These are phyloP conservation scores for Sebastes nivosus DNA, from an alignment of 2,797 vertebrate species.

Conservation along the genomic window DNA sequence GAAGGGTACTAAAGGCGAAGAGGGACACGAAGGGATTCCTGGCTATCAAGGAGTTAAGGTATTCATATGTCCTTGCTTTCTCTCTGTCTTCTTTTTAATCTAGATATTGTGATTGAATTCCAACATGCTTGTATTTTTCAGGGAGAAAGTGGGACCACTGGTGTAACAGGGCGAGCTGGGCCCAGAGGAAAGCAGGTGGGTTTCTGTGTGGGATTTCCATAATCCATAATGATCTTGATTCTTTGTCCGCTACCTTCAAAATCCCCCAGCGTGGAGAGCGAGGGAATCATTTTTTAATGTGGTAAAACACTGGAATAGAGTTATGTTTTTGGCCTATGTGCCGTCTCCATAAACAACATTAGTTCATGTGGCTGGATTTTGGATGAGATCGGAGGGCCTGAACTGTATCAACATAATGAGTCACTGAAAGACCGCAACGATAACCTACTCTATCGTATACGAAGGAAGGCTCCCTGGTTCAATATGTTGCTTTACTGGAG, in stretches of 20 bases:
- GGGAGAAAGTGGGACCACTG: constrained; percentile 77
- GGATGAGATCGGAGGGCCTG: constrained; percentile 43
- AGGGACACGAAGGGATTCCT: constrained; percentile 79
- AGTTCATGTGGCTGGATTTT: constrained; percentile 63
- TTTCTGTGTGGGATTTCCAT: constrained; percentile 24
- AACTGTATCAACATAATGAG: constrained; percentile 61
- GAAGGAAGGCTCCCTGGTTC: neutral
- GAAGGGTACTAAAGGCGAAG: constrained; percentile 78
- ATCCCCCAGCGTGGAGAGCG: constrained; percentile 25
- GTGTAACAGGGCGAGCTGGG: constrained; percentile 67
- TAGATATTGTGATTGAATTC: constrained; percentile 17
- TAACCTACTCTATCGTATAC: constrained; percentile 33
- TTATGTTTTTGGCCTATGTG: constrained; percentile 57
- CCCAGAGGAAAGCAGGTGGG: constrained; percentile 79
- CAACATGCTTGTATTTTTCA: constrained; percentile 55
- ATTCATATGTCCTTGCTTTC: constrained; percentile 28
- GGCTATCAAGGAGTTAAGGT: constrained; percentile 88
- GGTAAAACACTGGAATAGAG: constrained; percentile 46
- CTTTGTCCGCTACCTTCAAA: constrained; percentile 39
- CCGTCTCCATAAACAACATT: constrained; percentile 73
- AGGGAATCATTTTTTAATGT: constrained; percentile 63
- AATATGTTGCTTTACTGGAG: neutral
- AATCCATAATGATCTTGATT: constrained; percentile 29
- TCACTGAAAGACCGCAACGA: constrained; percentile 37
- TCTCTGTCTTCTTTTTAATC: neutral